A percentile compares a stretch with the other conserved stretches of the same genome.
Evolutionary conservation across 2,113 vertebrate genomes (phyloP).

Genomic region (Gallinago paraguaiae): DNA sequence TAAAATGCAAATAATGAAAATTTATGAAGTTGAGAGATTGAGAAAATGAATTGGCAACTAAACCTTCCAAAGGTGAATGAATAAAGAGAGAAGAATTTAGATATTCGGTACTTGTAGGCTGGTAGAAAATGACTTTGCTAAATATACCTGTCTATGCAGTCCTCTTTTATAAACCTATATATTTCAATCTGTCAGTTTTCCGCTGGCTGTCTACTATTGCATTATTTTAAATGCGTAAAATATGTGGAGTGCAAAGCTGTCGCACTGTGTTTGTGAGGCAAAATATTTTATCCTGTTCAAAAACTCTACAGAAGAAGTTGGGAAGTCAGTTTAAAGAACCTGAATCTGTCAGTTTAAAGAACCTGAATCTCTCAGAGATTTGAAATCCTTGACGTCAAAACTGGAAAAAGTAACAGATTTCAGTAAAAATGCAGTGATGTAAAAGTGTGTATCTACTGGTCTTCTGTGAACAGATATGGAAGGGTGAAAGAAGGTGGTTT

Average conservation of each 20-base stretch:
- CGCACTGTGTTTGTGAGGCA: background rate
- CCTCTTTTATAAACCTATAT: background rate
- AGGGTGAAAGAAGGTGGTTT: background rate
- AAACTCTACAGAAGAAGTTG: conserved; percentile 1
- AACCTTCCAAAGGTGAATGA: background rate
- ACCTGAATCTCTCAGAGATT: background rate
- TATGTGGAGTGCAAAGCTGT: background rate
- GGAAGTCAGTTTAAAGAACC: background rate
- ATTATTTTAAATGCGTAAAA: background rate
- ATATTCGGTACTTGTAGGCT: background rate
- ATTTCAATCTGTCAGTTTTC: background rate
- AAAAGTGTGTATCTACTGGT: background rate
- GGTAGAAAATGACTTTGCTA: background rate
- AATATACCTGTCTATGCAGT: background rate
- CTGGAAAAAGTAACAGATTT: background rate
- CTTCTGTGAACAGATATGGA: background rate
- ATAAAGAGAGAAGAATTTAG: conserved; percentile 13
- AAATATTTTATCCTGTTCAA: background rate
- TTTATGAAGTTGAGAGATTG: conserved; percentile 8
- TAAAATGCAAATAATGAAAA: conserved; percentile 43
- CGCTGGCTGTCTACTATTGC: background rate
- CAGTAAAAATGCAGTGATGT: conserved; percentile 11
- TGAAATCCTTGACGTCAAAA: background rate
- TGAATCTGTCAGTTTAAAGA: background rate
- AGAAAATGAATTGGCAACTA: conserved; percentile 23